Conservation (phyloP, 2,888 invertebrate species). For the Pyrgus malvae region DNA sequence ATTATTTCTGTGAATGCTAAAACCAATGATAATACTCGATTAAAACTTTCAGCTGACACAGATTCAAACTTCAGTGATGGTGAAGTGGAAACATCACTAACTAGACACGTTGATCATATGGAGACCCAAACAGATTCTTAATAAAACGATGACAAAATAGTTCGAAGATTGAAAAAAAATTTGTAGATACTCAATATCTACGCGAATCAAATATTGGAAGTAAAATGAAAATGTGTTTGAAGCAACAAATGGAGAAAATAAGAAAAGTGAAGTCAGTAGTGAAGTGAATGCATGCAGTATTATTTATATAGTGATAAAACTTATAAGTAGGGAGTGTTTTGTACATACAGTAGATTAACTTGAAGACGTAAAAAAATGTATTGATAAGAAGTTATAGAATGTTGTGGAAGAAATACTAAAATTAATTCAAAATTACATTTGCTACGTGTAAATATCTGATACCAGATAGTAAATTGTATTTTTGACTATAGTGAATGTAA, state of each 20-base stretch:
- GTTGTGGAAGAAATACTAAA: neutral
- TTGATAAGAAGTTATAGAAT: neutral
- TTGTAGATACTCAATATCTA: too few species aligned
- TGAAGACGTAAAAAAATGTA: neutral
- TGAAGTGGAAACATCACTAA: slow-evolving; percentile 63
- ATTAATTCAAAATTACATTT: too few species aligned
- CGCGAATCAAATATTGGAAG: neutral
- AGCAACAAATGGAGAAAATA: neutral
- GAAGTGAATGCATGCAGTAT: slow-evolving; percentile 40
- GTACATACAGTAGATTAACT: neutral
- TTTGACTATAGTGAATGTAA: too few species aligned
- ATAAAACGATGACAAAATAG: slow-evolving; percentile 6
- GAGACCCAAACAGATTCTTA: slow-evolving; percentile 62
- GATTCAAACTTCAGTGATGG: slow-evolving; percentile 65
- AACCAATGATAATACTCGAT: neutral
- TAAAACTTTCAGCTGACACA: slow-evolving; percentile 49
- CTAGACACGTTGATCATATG: slow-evolving; percentile 52
- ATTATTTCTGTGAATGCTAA: neutral
- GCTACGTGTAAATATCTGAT: too few species aligned
- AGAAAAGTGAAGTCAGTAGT: slow-evolving; percentile 3
- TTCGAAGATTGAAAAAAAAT: neutral
- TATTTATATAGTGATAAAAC: slow-evolving; percentile 37
- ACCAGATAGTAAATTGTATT: too few species aligned
- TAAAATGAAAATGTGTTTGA: neutral
- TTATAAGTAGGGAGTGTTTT: slow-evolving; percentile 5